These are phyloP conservation scores for Drosophila ficusphila DNA, from an alignment of 1,140 invertebrate species.

Conservation along the genomic window DNA sequence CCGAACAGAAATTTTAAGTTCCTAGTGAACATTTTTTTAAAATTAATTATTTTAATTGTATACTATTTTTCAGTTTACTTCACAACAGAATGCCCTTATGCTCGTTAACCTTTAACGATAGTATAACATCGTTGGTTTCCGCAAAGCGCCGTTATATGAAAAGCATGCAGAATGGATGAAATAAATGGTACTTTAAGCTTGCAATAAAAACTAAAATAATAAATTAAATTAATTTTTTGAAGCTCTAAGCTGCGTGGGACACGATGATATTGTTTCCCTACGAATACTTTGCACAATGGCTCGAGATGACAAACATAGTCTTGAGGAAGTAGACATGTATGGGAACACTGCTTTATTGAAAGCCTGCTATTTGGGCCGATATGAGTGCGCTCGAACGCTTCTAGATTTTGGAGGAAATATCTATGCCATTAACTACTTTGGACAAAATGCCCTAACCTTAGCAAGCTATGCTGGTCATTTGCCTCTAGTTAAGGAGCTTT, in stretches of 20 bases:
- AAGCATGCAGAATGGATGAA: slow-evolving; percentile 35
- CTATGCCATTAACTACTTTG: slow-evolving; percentile 71
- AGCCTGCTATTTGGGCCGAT: slow-evolving; percentile 68
- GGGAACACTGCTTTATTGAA: slow-evolving; percentile 78
- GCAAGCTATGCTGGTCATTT: slow-evolving; percentile 63
- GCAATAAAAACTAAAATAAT: too few species aligned
- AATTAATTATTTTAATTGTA: too few species aligned
- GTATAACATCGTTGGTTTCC: neutral
- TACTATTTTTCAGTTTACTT: too few species aligned
- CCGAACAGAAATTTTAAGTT: too few species aligned
- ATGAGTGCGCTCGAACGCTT: slow-evolving; percentile 54
- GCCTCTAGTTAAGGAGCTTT: slow-evolving; percentile 57
- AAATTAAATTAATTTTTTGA: slow-evolving; percentile 7
- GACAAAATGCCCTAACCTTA: slow-evolving; percentile 77
- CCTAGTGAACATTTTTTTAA: too few species aligned
- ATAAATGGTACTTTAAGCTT: too few species aligned
- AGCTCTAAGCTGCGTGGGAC: slow-evolving; percentile 61
- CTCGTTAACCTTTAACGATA: slow-evolving; percentile 5
- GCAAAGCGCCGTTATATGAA: slow-evolving; percentile 31
- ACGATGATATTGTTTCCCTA: slow-evolving; percentile 56
- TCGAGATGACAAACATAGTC: slow-evolving; percentile 22
- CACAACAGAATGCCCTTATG: too few species aligned
- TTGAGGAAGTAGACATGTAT: slow-evolving; percentile 69
- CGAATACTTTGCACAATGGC: slow-evolving; percentile 59
- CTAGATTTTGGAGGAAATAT: slow-evolving; percentile 62